Percentiles rank a stretch among this genome's conserved stretches.
These are phyloP conservation scores for Hyposoter didymator DNA, from an alignment of 2,888 invertebrate genomes.

Conservation along the genomic window DNA sequence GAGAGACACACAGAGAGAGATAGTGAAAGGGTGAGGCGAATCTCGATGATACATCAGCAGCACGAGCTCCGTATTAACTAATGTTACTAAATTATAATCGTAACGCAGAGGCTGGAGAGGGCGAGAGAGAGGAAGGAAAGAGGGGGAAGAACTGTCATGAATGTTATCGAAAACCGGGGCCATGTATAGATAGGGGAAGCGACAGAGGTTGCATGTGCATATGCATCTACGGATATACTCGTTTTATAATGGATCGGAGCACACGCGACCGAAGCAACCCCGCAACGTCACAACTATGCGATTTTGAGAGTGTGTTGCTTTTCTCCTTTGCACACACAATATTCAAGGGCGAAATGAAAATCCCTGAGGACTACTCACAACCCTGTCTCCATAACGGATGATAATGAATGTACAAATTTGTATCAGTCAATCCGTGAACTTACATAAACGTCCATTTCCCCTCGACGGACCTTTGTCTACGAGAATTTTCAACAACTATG, in stretches of 20 bases:
- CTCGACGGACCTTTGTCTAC: background rate
- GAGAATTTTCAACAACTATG: background rate
- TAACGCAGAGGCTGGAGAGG: background rate
- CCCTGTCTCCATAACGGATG: slow-evolving; percentile 58
- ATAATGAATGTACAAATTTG: slow-evolving; percentile 43
- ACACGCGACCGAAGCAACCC: slow-evolving; percentile 38
- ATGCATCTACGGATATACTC: slow-evolving; percentile 29
- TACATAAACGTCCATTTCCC: background rate
- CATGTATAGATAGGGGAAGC: slow-evolving; percentile 76
- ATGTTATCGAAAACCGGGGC: slow-evolving; percentile 79
- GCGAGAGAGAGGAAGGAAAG: background rate
- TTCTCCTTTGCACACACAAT: slow-evolving; percentile 23
- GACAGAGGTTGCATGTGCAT: slow-evolving; percentile 59
- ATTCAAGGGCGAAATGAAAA: slow-evolving; percentile 64
- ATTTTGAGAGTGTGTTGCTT: slow-evolving; percentile 37
- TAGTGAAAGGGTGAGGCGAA: slow-evolving; percentile 23
- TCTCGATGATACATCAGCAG: slow-evolving; percentile 42
- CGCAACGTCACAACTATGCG: slow-evolving; percentile 24
- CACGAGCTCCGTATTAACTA: slow-evolving; percentile 72
- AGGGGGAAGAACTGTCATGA: slow-evolving; percentile 68
- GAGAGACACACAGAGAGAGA: slow-evolving; percentile 28
- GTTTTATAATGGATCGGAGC: slow-evolving; percentile 47
- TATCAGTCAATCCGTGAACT: background rate
- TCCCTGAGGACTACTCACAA: slow-evolving; percentile 74
- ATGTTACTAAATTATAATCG: slow-evolving; percentile 80